Evolutionary conservation across 2,113 vertebrate species (phyloP).

Genomic region (Phainopepla nitens): DNA sequence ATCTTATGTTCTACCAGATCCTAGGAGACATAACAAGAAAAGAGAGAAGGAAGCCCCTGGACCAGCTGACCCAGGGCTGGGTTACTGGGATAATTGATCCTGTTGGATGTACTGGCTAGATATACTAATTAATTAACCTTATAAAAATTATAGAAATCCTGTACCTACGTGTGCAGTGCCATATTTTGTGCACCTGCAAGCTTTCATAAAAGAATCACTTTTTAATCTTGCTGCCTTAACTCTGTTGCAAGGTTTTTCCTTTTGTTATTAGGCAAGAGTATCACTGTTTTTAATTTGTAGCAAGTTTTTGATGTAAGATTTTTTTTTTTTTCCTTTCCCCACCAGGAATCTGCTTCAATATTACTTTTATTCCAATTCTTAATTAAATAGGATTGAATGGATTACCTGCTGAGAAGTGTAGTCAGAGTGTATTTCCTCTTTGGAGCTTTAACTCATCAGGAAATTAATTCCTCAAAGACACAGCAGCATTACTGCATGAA

Average conservation of each 20-base stretch:
- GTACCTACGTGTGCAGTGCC: rapidly evolving
- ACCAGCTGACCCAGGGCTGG: not conserved
- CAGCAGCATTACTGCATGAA: not conserved
- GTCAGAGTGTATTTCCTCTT: conserved; percentile 21
- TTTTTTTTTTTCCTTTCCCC: not conserved
- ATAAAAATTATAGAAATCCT: not conserved
- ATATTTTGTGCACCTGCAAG: not conserved
- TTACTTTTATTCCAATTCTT: conserved; percentile 41
- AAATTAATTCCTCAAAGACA: conserved; percentile 48
- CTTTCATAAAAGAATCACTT: not conserved
- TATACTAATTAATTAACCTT: not conserved
- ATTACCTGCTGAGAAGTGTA: conserved; percentile 48
- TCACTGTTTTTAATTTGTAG: not conserved
- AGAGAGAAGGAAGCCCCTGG: not conserved
- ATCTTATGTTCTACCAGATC: not conserved
- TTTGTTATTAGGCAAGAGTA: not conserved
- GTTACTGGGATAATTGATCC: not conserved
- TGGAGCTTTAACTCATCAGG: conserved; percentile 46
- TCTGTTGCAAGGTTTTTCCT: not conserved
- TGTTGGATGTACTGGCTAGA: not conserved
- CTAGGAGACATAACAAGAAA: not conserved
- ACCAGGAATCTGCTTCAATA: conserved; percentile 30
- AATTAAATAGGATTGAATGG: conserved; percentile 59
- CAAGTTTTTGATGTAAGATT: not conserved
- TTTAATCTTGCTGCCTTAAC: not conserved